Evolutionary conservation across 1,140 invertebrate genomes (phyloP).

Genomic region (Laodelphax striatellus): DNA sequence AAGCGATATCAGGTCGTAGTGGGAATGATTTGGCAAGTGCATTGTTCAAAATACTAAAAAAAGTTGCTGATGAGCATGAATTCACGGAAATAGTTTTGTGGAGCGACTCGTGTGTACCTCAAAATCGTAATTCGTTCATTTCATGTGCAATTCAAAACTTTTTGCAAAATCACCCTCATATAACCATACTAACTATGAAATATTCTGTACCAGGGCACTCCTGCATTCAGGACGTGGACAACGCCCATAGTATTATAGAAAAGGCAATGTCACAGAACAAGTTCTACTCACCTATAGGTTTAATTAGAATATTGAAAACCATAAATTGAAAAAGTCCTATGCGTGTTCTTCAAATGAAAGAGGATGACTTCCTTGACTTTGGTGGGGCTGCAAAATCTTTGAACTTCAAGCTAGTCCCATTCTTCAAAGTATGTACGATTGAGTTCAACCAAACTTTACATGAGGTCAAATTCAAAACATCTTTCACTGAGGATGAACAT

Average conservation of each 20-base stretch:
- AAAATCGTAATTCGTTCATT: slow-evolving; percentile 25
- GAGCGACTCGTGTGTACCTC: slow-evolving; percentile 24
- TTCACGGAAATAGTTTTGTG: slow-evolving; percentile 20
- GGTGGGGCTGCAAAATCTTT: slow-evolving; percentile 7
- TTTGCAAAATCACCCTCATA: slow-evolving; percentile 13
- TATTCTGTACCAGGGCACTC: slow-evolving; percentile 25
- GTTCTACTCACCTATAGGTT: slow-evolving; percentile 1
- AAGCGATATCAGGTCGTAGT: slow-evolving; percentile 16
- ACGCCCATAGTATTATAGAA: slow-evolving; percentile 13
- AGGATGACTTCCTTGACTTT: slow-evolving; percentile 2
- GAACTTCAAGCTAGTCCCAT: slow-evolving; percentile 13
- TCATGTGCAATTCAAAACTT: slow-evolving; percentile 19
- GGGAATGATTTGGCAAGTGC: slow-evolving; percentile 25
- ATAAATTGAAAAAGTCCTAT: background rate
- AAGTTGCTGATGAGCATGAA: slow-evolving; percentile 15
- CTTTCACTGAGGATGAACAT: background rate
- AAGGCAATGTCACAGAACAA: slow-evolving; percentile 3
- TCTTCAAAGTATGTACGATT: slow-evolving; percentile 6
- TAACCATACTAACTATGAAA: slow-evolving; percentile 22
- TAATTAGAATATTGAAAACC: slow-evolving; percentile 5
- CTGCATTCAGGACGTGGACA: slow-evolving; percentile 14
- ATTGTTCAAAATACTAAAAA: slow-evolving; percentile 18
- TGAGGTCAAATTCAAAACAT: no score
- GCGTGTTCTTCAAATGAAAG: slow-evolving; percentile 1
- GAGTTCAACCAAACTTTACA: background rate